These are phyloP conservation scores for Potamarius usumacintae DNA, from an alignment of 2,113 vertebrate genomes.

Conservation along the genomic window DNA sequence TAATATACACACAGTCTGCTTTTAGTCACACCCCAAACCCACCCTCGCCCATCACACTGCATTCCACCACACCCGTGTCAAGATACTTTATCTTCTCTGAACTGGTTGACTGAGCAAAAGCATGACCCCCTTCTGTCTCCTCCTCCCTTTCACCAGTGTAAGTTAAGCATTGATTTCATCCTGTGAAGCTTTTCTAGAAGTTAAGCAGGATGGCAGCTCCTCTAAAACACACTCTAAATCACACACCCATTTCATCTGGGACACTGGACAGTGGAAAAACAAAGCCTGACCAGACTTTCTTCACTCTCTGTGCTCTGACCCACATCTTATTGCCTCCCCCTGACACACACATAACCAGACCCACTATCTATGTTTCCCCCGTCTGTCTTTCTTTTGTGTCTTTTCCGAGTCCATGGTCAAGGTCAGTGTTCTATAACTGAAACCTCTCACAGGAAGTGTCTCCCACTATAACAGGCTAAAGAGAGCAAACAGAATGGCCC, in stretches of 20 bases:
- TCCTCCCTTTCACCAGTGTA: constrained; percentile 25
- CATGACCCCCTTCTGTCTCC: constrained; percentile 26
- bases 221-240: constrained; percentile 12
- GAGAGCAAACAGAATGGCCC: constrained; percentile 76
- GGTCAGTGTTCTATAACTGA: constrained; percentile 73
- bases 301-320: constrained; percentile 69
- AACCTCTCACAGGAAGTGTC: constrained; percentile 73
- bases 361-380: constrained; percentile 54
- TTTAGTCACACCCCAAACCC: constrained; percentile 12
- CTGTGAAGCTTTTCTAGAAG: background rate
- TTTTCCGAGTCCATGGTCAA: constrained; percentile 77
- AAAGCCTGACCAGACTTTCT: constrained; percentile 62
- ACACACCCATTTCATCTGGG: background rate
- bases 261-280: constrained; percentile 14
- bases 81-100: constrained; percentile 46
- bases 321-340: constrained; percentile 67
- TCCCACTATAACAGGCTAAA: constrained; percentile 55
- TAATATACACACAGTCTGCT: constrained; percentile 4
- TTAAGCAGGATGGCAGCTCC: background rate
- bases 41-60: background rate
- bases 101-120: constrained; percentile 45
- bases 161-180: constrained; percentile 4
- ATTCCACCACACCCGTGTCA: constrained; percentile 28
- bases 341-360: constrained; percentile 50
- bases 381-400: constrained; percentile 69